Evolutionary conservation across 2,888 invertebrate species (phyloP), one percentile per base, ranked within the genome.

Genomic region (Agrochola circellaris): DNA sequence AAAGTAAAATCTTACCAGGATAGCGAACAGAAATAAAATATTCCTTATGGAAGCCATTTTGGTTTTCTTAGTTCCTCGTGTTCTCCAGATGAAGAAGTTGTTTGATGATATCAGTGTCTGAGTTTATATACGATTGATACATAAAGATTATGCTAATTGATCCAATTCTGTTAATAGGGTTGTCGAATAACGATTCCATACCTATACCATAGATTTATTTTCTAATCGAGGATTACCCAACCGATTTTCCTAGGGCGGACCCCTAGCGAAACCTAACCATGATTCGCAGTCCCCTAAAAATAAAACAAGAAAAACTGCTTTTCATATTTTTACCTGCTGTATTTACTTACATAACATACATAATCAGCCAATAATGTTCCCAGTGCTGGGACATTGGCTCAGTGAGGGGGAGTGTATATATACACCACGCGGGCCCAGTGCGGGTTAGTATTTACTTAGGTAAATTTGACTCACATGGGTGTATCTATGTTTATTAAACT

Each of bases 1-100:
- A 62, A 45, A 42, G 11, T 15, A 26, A 60, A 42, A 48, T 56
- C 85, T 89, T 90, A 92, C 91, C 89, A 90, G 80, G 45, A 89
- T 73, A 58, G 89, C 85, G 74, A 86, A 87, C 62, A 89, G 78
- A 72, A 88, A 87, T 45, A 81, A 42, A 45, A 79, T 30, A 64
- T 81, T 76, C 13, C 84, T 79, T 48, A 67, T n/a, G 11, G 67
- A 65, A 58, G 75, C 74, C 87, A 87, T 87, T 73, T 76, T 79
- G 38, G 48, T 54, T 58, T 67, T 65, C 51, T 77, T 76, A 77
- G 61, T 65, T 88, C 70, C 68, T 78, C 71, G 77, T 76, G 73
- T 79, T 78, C 73, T 79, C 26, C 62, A 76, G 71, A 48, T 79
- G 79, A 88, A 78, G 82, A 81, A 87, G 77, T 78, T 88, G 77